Evolutionary conservation across 2,797 vertebrate species (phyloP), one percentile per base, ranked within the genome.

Genomic region (Danio aesculapii): DNA sequence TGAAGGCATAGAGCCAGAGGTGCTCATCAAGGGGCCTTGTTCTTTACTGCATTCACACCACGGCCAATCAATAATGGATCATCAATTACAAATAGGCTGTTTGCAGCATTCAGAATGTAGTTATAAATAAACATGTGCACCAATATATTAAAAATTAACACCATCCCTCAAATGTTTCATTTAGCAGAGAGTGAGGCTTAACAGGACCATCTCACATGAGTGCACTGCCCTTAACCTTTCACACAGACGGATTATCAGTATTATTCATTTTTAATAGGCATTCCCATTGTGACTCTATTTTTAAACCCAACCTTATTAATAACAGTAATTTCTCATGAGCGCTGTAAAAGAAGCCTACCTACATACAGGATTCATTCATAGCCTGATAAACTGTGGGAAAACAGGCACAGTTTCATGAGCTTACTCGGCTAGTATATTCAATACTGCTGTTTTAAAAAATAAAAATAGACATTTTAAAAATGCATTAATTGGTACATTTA

Each of bases 241-340:
- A 50, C 53, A 72, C 16, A 9, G 70, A 71, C 44, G 44, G n/a
- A 30, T 83, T 41, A 62, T 49, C 53, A 70, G 21, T 16, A 13
- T 62, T 52, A 52, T 71, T 49, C 46, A 83, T 83, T 61, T 85
- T 67, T 81, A 74, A 86, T 76, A 75, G 19, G 39, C 41, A 39
- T 59, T 41, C 76, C 76, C 66, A 55, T 55, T 53, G 59, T 50
- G 64, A 13, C 46, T 68, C 30, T 71, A 79, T 79, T 81, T 74
- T 62, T 74, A 81, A 67, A 50, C 57, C 12, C 10, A 50, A 21
- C 12, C 46, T 16, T 71, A 71, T 79, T 63, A 79, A 63, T 46
- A 79, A 62, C 16, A 50, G 30, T 30, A 3, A 14, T 50, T 69
- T 17, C 55, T 78, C 76, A 59, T 14, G 76, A 69, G 66, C 19